phyloP scores from a whole-genome alignment of 2,797 vertebrate species.

The Prionace glauca region DNA sequence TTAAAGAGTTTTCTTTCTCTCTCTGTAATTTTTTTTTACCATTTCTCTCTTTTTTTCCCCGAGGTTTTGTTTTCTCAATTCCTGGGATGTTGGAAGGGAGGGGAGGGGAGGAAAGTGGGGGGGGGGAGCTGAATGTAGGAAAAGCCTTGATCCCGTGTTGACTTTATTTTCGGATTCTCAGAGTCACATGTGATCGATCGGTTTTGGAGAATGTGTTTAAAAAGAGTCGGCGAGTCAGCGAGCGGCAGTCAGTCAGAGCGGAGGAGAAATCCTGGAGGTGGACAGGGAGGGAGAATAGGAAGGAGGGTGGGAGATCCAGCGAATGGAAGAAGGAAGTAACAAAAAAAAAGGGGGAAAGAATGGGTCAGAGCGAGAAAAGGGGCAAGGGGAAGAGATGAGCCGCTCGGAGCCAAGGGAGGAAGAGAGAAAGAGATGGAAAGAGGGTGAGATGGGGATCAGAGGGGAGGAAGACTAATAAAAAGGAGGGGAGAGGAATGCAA shows the following conservation, averaged over 20 bases:
- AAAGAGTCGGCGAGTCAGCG: constrained; percentile 40
- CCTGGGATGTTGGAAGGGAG: constrained; percentile 53
- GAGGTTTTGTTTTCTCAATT: constrained; percentile 51
- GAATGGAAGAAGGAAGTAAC: constrained; percentile 47
- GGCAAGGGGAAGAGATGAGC: not conserved
- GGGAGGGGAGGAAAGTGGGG: constrained; percentile 44
- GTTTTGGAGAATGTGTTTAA: constrained; percentile 39
- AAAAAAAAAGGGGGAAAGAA: constrained; percentile 44
- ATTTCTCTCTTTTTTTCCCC: constrained; percentile 47
- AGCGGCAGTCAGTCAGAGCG: constrained; percentile 28
- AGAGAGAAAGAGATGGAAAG: constrained; percentile 40
- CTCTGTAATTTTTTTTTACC: constrained; percentile 41
- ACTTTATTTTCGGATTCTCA: constrained; percentile 37
- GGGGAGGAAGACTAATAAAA: constrained; percentile 31
- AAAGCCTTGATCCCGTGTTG: constrained; percentile 36
- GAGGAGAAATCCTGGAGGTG: constrained; percentile 40
- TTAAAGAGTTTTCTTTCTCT: constrained; percentile 33
- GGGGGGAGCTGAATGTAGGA: constrained; percentile 36
- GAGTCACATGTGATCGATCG: constrained; percentile 35
- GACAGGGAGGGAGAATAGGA: constrained; percentile 40
- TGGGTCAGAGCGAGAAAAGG: constrained; percentile 20
- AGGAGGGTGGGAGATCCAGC: constrained; percentile 41
- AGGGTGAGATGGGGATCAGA: not conserved
- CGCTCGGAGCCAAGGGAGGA: constrained; percentile 39
- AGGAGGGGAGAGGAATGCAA: not conserved